A percentile compares a stretch with the other conserved stretches of the same genome.
These are phyloP conservation scores for Galbula dea DNA, from an alignment of 2,113 vertebrate species.

Conservation along the genomic window DNA sequence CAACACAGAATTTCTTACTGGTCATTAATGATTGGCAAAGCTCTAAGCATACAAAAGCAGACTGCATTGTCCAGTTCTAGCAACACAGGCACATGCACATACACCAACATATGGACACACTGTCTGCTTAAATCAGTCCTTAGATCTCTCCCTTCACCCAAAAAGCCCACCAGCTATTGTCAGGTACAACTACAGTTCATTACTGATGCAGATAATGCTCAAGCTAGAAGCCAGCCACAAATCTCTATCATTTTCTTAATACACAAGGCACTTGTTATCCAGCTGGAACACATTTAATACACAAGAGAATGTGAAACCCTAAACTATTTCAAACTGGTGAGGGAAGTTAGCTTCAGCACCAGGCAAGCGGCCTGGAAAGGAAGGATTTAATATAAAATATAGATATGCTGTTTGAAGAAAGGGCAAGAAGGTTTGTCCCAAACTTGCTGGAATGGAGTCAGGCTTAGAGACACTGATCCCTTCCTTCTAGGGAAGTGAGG, in stretches of 20 bases:
- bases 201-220: neutral
- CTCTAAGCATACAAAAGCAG: neutral
- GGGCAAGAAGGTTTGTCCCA: neutral
- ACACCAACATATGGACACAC: accelerated
- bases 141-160: neutral
- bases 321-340: neutral
- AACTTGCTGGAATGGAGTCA: neutral
- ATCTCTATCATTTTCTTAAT: neutral
- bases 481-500: neutral
- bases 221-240: neutral
- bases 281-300: neutral
- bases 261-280: neutral
- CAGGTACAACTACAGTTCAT: neutral
- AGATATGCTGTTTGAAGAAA: neutral
- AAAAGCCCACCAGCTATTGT: neutral
- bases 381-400: neutral
- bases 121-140: neutral
- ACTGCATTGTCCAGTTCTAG: neutral
- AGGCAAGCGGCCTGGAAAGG: neutral
- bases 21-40: neutral
- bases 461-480: neutral
- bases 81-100: accelerated
- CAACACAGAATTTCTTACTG: neutral
- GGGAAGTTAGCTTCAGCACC: neutral
- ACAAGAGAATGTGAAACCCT: neutral